Evolutionary conservation across 1,140 invertebrate genomes (phyloP), one percentile per base, ranked within the genome.

Genomic region (Psilanteris sp.): DNA sequence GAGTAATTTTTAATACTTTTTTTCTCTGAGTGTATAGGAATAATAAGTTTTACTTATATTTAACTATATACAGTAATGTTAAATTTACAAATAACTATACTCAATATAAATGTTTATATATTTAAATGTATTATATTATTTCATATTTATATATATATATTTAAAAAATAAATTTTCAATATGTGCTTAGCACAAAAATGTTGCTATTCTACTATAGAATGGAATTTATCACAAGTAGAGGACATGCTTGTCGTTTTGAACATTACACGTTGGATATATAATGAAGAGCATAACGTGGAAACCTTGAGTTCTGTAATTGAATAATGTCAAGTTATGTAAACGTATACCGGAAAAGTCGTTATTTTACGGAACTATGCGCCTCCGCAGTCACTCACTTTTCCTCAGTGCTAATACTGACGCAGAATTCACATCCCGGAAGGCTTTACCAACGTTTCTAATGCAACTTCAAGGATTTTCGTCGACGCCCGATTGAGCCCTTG

Each of bases 291-390:
- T 73, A 79, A 74, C 24, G 55, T 52, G 62, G 54, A 75, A 80
- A 80, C 81, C 81, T 82, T 81, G 81, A 80, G 75, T 61, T 62
- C 11, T 68, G 41, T 74, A 75, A 76, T 78, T 78, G 78, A 81
- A 74, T 73, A 78, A 79, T 79, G 71, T 34, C 64, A 64, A 48
- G 64, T 83, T 83, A 82, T 74, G 79, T 68, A 82, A 82, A 77
- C 78, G 66, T 50, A 64, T 36, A 57, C 72, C 64, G 70, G 77
- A 70, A 79, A 80, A 72, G 78, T 79, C 67, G 77, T 55, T 76
- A 71, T 68, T 77, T 54, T 75, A 74, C 74, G 74, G 66, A 71
- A 71, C 74, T 54, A 54, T 37, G 59, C 44, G 48, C 67, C 59
- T 66, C 61, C 61, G 41, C 61, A 74, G 54, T 73, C 46, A 57